A percentile compares a stretch with the other conserved stretches of the same genome.
Conservation (phyloP, 2,797 vertebrate species). For the Urophycis tenuis region DNA sequence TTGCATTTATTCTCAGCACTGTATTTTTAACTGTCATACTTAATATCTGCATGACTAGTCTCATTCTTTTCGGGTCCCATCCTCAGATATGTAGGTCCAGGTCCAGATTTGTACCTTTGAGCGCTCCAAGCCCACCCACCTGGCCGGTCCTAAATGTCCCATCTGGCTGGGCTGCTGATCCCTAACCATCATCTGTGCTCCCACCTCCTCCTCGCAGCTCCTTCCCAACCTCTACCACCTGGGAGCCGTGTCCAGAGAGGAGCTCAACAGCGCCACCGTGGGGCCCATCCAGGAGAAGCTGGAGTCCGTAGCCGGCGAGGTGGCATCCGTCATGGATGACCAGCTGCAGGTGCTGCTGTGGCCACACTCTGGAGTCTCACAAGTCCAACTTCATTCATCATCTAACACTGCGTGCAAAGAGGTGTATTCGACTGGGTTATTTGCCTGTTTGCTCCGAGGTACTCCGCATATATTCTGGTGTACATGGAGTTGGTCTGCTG, state of each 20-base stretch:
- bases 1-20: background rate
- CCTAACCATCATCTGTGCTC: background rate
- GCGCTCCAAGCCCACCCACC: background rate
- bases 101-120: background rate
- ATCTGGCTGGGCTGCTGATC: background rate
- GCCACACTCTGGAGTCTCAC: background rate
- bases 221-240: constrained; percentile 93
- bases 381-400: background rate
- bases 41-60: background rate
- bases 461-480: too few relatives aligned
- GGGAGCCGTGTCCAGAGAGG: constrained; percentile 78
- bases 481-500: too few relatives aligned
- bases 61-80: background rate
- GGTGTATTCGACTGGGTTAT: too few relatives aligned
- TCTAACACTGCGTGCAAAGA: too few relatives aligned
- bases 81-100: background rate
- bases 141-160: background rate
- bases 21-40: background rate
- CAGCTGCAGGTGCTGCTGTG: constrained; percentile 82
- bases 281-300: constrained; percentile 92
- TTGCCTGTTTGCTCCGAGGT: too few relatives aligned
- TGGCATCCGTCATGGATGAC: constrained; percentile 89
- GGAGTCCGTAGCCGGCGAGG: constrained; percentile 94
- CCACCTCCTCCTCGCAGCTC: constrained; percentile 63
- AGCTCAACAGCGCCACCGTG: constrained; percentile 72